These are phyloP conservation scores for Aculops lycopersici DNA, from an alignment of 1,140 invertebrate genomes.

Conservation along the genomic window DNA sequence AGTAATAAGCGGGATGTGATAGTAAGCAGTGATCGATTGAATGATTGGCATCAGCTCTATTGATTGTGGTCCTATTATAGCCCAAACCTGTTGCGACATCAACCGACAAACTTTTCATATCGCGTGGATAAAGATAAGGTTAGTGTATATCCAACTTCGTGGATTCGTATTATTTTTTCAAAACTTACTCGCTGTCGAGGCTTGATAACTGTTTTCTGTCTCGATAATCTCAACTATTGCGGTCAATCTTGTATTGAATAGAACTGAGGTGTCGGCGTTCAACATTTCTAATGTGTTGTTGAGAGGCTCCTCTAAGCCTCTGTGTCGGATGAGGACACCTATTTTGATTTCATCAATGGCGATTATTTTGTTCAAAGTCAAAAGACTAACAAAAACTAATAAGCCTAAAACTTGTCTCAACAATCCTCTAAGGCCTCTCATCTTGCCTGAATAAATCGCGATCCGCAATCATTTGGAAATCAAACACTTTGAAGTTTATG, in stretches of 20 bases:
- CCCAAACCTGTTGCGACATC: conserved; percentile 47
- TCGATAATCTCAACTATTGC: conserved; percentile 2
- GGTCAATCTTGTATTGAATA: background rate
- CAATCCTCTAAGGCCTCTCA: no score
- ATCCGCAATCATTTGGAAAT: no score
- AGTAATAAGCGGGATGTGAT: background rate
- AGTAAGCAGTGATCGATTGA: conserved; percentile 1
- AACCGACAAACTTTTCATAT: conserved; percentile 27
- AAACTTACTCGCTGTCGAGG: conserved; percentile 3
- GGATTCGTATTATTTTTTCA: background rate
- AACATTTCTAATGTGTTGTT: conserved; percentile 1
- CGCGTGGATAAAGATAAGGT: background rate
- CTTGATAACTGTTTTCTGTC: conserved; percentile 4
- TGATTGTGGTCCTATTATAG: conserved; percentile 44
- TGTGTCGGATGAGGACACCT: background rate
- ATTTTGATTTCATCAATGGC: no score
- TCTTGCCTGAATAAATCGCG: no score
- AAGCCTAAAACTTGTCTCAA: no score
- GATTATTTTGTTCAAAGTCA: no score
- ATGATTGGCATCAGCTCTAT: background rate
- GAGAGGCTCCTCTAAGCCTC: background rate
- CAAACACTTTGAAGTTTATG: no score
- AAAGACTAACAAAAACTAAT: no score
- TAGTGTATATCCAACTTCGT: background rate
- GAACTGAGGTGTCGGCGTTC: conserved; percentile 2